phyloP scores from a whole-genome alignment of 2,113 vertebrate genomes.

The human (Homo sapiens) region GRCh38 chr12:121957001-121957500 shows the following conservation, averaged over 20 bases:
- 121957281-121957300: not conserved
- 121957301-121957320: not conserved
- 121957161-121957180: constrained; percentile 89
- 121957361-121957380: not conserved
- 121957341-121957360: not conserved
- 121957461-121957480: no score
- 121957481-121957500: no score
- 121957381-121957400: not conserved
- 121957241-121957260: constrained; percentile 75
- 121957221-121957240: constrained; percentile 70
- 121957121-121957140: constrained; percentile 81
- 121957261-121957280: constrained; percentile 84
- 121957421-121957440: no score
- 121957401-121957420: not conserved
- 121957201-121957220: not conserved
- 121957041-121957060: accelerated
- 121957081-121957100: constrained; percentile 91
- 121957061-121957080: constrained; percentile 84
- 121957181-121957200: constrained; percentile 85
- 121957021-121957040: accelerated
- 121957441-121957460: no score
- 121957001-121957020: accelerated
- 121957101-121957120: constrained; percentile 89
- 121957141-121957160: constrained; percentile 85
- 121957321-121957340: accelerated